Base-by-base conservation (phyloP, 2,888 invertebrate species). In the Eumacrocentrus americanus region DNA sequence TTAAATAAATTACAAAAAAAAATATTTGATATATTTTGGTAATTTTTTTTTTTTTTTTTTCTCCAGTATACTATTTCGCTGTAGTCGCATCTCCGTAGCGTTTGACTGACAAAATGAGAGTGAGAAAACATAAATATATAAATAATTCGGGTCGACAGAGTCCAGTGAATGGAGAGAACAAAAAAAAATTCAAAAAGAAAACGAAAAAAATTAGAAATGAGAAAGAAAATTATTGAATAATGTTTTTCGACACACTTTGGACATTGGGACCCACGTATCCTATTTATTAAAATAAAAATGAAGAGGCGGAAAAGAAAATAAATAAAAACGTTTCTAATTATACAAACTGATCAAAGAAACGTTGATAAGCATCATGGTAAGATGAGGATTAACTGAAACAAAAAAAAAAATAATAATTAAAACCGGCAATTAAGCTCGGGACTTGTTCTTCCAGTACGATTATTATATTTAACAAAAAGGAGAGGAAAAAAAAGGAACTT, bases 231-330 rank as follows among this genome's bases (percentile, higher is more conserved):
- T 60, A 61, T 46, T 60, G 12, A 57, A 60, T 22, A 18, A 34
- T 16, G 25, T 18, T 64, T 68, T 65, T 70, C 53, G 64, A 69
- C 61, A 58, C 58, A 68, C 64, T 69, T 69, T 68, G 67, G 71
- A 72, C 70, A 72, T 22, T 72, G 78, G 77, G 77, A 78, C 78
- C 75, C 75, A 75, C 73, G 74, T 73, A 72, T 75, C 72, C 68
- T 53, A 58, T 64, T 63, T 65, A 65, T 63, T 64, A 48, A 56
- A 51, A 53, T 60, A 52, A 48, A 54, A 48, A 58, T 22, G 54
- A 53, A 38, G 22, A 55, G 14, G 40, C 48, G 55, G 52, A 37
- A 50, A 38, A 61, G 56, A 57, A 47, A 23, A 54, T 58, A 51
- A 18, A 57, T 22, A 58, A 46, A 55, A 59, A 52, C n/a, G n/a